Evolutionary conservation across 2,797 vertebrate species (phyloP), one percentile per base, ranked within the genome.

Genomic region (Urocyon cinereoargenteus): DNA sequence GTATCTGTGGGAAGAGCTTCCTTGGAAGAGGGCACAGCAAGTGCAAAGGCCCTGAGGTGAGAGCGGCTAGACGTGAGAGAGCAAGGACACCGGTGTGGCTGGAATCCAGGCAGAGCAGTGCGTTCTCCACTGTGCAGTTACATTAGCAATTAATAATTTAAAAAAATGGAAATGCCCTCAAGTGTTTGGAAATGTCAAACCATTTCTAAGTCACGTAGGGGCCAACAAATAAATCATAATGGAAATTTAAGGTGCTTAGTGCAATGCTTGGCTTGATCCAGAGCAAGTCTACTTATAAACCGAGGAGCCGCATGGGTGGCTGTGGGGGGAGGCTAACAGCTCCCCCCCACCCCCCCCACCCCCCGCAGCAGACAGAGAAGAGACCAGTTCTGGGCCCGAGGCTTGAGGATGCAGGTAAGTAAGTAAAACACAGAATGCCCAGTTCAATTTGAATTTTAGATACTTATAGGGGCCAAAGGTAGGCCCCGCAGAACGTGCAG

Each of bases 101-200:
- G 7, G 15, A 55, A 45, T 2, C 14, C 13, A 19, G 49, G 34
- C 15, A 2, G 15, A 18, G 9, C n/a, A 19, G 55, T 8, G 18
- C 1, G 0, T 16, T 49, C 2, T 12, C 16, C 1, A 9, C 36
- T 13, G 2, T 2, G 4, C 22, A 28, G 21, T 16, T 19, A 36
- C 16, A 5, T 49, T 31, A 21, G 49, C 66, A 45, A 18, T 66
- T 22, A n/a, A 49, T 19, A 18, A 77, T 13, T 5, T 1, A 34
- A 49, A 66, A 15, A 8, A 28, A 24, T 0, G 5, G 40, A 64
- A 26, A 77, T 12, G 24, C 22, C 22, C 13, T 59, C 36, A 36
- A 2, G 2, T 79, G 51, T 78, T 78, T 51, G 26, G 18, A 85
- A 78, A 77, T 36, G 31, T 70, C 8, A 70, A 70, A 34, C 51